Base-by-base conservation (phyloP, 2,797 vertebrate species). In the Liparis tanakae region DNA sequence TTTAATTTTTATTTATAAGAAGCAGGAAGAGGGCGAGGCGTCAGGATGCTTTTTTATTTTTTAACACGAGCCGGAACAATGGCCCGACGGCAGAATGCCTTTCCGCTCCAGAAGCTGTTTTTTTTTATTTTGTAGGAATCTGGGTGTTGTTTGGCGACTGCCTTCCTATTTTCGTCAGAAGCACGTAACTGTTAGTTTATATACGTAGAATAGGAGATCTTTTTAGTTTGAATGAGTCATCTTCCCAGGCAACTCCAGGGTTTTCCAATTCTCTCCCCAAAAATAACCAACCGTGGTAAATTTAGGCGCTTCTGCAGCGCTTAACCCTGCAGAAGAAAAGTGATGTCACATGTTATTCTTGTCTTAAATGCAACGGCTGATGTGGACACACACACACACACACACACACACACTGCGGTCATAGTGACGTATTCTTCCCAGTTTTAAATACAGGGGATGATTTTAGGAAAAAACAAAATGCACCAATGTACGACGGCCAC, bases 311-410 rank as follows among this genome's bases (percentile, higher is more conserved):
- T 55, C 36, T 63, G 68, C 71, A 66, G 50, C 5, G 4, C 57
- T 48, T 67, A 74, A 74, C 69, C 66, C 57, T 20, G 74, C 20
- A 62, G 78, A 83, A 79, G 66, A 58, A 43, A 88, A 91, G 78
- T 90, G 88, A 92, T 93, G 89, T 92, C 93, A 91, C 88, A 82
- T 90, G 83, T 88, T 91, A 82, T 91, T 92, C 80, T 82, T 70
- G 82, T 88, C 69, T 84, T 85, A 80, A 85, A 84, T 83, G 86
- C 5, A 72, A 70, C 82, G 86, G 73, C 80, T 71, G 64, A 72
- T 82, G 83, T 62, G 83, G 83, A 86, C 80, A 87, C 87, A 83
- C 85, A 80, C 67, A 12, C n/a, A 51, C n/a, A 20, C 48, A 50
- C n/a, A 6, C 48, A 20, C 48, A 43, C 85, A 79, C 80, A 79